These are phyloP conservation scores for Tenthredo mesomela DNA, from an alignment of 2,888 invertebrate species.

Conservation along the genomic window DNA sequence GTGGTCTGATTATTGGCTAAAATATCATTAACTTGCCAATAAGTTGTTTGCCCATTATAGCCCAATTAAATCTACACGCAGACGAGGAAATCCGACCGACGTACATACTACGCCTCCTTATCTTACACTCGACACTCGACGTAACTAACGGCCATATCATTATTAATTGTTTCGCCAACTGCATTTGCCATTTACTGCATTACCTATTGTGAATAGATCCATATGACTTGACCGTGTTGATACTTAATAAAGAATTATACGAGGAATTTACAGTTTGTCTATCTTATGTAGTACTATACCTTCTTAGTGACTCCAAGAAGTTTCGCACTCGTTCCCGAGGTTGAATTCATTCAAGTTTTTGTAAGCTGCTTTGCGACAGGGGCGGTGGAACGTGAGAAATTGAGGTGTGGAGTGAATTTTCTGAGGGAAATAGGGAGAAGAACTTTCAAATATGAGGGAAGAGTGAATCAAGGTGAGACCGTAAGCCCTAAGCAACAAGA, in stretches of 20 bases:
- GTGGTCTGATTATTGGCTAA: constrained; percentile 96
- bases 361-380: neutral
- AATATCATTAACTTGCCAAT: constrained; percentile 53
- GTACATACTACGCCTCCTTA: constrained; percentile 7
- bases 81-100: constrained; percentile 32
- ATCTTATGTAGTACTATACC: neutral
- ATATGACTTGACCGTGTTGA: constrained; percentile 57
- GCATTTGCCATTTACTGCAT: constrained; percentile 56
- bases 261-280: constrained; percentile 11
- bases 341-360: neutral
- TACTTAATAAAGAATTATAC: constrained; percentile 54
- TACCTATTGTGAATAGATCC: constrained; percentile 55
- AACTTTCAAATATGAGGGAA: too few species aligned
- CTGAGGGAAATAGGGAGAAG: too few species aligned
- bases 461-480: too few species aligned
- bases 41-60: constrained; percentile 47
- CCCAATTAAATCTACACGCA: constrained; percentile 35
- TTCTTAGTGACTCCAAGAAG: neutral
- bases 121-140: constrained; percentile 49
- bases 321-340: neutral
- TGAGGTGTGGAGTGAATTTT: too few species aligned
- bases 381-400: too few species aligned
- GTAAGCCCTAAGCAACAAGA: too few species aligned
- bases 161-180: constrained; percentile 55
- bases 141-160: constrained; percentile 57